Percentiles rank a stretch among this genome's conserved stretches.
phyloP scores from a whole-genome alignment of 2,797 vertebrate genomes.

The Mormyrops attenuatus region DNA sequence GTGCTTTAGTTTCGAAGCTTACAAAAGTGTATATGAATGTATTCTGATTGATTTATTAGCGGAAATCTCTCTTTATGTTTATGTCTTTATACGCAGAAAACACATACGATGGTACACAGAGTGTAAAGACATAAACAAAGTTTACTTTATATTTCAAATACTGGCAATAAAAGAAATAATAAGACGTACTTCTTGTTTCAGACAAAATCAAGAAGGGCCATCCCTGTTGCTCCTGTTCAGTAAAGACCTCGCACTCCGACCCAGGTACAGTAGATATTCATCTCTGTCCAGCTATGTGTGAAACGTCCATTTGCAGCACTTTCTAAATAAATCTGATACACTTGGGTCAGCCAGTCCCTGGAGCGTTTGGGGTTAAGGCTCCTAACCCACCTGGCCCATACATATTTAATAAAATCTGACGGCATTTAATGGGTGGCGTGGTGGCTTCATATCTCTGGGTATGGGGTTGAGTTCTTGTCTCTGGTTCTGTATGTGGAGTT shows the following conservation, averaged over 20 bases:
- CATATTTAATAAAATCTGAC: not conserved
- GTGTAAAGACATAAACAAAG: not conserved
- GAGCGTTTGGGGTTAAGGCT: not conserved
- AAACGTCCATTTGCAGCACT: not conserved
- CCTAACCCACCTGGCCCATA: not conserved
- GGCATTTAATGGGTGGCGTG: not conserved
- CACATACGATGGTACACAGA: not conserved
- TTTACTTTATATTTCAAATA: not conserved
- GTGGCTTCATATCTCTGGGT: not conserved
- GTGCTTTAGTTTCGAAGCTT: not conserved
- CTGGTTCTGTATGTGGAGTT: not conserved
- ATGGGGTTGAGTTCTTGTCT: not conserved
- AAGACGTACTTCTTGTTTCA: conserved; percentile 31
- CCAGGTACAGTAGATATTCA: conserved; percentile 39
- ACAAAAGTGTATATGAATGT: not conserved
- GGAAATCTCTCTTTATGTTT: not conserved
- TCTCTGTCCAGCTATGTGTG: not conserved
- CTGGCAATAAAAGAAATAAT: not conserved
- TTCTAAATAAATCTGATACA: not conserved
- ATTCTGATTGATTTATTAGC: not conserved
- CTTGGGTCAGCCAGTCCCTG: not conserved
- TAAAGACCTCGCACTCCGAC: conserved; percentile 32
- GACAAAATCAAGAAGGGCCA: conserved; percentile 66
- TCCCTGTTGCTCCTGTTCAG: conserved; percentile 57
- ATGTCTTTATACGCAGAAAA: not conserved